These are phyloP conservation scores for Catostylus mosaicus DNA, from an alignment of 30 jellyfish, hydroid and myxozoan genomes.

Conservation along the genomic window DNA sequence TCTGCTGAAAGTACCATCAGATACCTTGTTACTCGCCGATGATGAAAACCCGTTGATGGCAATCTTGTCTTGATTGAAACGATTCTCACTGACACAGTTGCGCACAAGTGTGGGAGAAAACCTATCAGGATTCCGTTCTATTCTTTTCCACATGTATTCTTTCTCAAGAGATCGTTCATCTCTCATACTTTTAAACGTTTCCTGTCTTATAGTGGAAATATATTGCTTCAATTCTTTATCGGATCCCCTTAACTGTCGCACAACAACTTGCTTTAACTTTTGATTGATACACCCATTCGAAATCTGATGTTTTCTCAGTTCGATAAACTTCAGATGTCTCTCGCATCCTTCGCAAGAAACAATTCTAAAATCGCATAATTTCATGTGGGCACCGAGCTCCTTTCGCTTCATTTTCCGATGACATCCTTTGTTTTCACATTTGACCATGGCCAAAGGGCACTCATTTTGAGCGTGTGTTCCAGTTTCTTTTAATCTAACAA, in stretches of 20 bases:
- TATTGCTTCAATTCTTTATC: slow-evolving; percentile 54
- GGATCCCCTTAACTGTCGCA: slow-evolving; percentile 37
- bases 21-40: background rate
- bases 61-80: background rate
- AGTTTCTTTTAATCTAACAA: slow-evolving; percentile 2
- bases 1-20: background rate
- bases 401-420: slow-evolving; percentile 14
- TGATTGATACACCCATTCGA: slow-evolving; percentile 44
- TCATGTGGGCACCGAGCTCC: slow-evolving; percentile 34
- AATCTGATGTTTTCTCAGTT: slow-evolving; percentile 53
- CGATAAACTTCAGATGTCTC: slow-evolving; percentile 21
- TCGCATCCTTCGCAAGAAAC: slow-evolving; percentile 63
- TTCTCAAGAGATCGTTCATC: slow-evolving; percentile 47
- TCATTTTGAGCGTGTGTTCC: background rate
- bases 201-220: slow-evolving; percentile 28
- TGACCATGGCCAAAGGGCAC: slow-evolving; percentile 41
- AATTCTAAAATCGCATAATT: slow-evolving; percentile 44
- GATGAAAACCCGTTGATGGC: background rate
- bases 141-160: slow-evolving; percentile 64
- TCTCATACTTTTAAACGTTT: slow-evolving; percentile 47
- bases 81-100: slow-evolving; percentile 9
- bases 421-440: slow-evolving; percentile 44
- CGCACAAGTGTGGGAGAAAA: slow-evolving; percentile 70
- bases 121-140: slow-evolving; percentile 64
- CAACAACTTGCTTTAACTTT: slow-evolving; percentile 48